phyloP scores from a whole-genome alignment of 2,113 vertebrate genomes.

The Coryphaenoides rupestris region DNA sequence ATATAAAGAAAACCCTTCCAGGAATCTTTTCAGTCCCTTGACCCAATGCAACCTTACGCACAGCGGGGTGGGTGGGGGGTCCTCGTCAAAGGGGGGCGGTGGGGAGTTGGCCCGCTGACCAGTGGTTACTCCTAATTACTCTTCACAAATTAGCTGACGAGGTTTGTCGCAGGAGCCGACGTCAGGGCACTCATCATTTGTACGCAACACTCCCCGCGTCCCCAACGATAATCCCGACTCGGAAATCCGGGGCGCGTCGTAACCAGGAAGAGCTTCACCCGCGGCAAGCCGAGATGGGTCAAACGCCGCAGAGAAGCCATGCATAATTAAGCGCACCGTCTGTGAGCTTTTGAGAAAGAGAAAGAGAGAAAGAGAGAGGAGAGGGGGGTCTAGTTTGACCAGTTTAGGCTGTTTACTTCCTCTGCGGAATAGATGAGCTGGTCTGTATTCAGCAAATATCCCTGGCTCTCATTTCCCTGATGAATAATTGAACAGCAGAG shows the following conservation, averaged over 20 bases:
- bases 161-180: conserved; percentile 36
- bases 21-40: conserved; percentile 9
- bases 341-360: background rate
- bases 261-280: background rate
- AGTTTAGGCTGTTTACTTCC: conserved; percentile 8
- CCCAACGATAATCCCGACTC: conserved; percentile 8
- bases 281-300: conserved; percentile 1
- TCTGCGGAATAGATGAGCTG: conserved; percentile 20
- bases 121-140: conserved; percentile 42
- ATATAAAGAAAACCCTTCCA: conserved; percentile 24
- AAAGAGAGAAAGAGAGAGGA: background rate
- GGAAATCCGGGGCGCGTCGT: conserved; percentile 18
- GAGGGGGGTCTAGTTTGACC: background rate
- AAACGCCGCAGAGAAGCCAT: conserved; percentile 13
- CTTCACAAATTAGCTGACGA: conserved; percentile 54
- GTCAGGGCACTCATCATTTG: conserved; percentile 41
- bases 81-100: conserved; percentile 35
- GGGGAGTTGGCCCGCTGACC: conserved; percentile 36
- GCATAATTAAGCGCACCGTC: background rate
- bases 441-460: conserved; percentile 23
- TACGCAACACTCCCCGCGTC: conserved; percentile 37
- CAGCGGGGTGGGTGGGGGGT: too few species aligned
- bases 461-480: background rate
- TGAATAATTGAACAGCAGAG: conserved; percentile 5
- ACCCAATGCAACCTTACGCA: conserved; percentile 5